Evolutionary conservation across 1,140 invertebrate species (phyloP).

Genomic region (Cryptotermes secundus): DNA sequence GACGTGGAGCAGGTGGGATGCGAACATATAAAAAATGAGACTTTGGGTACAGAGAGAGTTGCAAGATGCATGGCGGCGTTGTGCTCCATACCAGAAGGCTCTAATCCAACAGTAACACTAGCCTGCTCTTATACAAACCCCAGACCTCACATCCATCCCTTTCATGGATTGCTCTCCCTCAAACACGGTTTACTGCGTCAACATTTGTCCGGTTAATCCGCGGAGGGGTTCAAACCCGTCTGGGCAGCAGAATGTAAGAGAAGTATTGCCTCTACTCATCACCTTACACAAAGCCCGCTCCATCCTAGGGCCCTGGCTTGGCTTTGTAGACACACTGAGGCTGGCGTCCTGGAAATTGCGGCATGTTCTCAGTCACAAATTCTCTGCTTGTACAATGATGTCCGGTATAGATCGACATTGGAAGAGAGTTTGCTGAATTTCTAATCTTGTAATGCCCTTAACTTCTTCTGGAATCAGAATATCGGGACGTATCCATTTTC

Average conservation of each 20-base stretch:
- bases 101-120: slow-evolving; percentile 12
- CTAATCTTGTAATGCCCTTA: no score
- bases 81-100: not conserved
- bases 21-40: not conserved
- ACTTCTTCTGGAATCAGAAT: no score
- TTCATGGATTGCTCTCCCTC: slow-evolving; percentile 18
- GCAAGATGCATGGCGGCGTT: not conserved
- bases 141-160: no score
- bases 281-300: slow-evolving; percentile 28
- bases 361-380: not conserved
- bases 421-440: no score
- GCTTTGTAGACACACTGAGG: slow-evolving; percentile 4
- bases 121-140: not conserved
- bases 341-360: not conserved
- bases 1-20: not conserved
- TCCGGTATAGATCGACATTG: no score
- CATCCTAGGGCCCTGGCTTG: not conserved
- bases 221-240: not conserved
- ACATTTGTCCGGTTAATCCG: slow-evolving; percentile 34
- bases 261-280: slow-evolving; percentile 31
- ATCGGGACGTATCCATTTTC: no score
- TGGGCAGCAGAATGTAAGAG: not conserved
- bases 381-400: not conserved
- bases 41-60: not conserved
- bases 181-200: slow-evolving; percentile 30